Evolutionary conservation across 2,888 invertebrate species (phyloP).

Genomic region (Pandemis corylana): DNA sequence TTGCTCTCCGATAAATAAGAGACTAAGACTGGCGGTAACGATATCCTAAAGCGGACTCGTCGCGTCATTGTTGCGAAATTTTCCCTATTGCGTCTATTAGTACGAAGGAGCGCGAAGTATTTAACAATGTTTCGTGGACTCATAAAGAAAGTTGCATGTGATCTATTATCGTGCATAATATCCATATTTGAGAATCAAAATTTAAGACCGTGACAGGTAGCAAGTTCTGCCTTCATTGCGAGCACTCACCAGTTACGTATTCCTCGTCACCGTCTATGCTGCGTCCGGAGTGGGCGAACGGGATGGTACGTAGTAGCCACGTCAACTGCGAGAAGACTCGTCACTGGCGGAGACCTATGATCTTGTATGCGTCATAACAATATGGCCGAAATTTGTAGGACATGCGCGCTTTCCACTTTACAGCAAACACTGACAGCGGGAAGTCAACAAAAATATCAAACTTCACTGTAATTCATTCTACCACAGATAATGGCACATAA

Average conservation of each 20-base stretch:
- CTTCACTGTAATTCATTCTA: slow-evolving; percentile 11
- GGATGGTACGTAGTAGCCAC: slow-evolving; percentile 97
- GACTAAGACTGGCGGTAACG: slow-evolving; percentile 56
- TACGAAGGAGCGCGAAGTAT: slow-evolving; percentile 65
- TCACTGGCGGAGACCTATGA: slow-evolving; percentile 91
- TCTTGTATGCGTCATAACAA: slow-evolving; percentile 91
- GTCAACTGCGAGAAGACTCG: slow-evolving; percentile 95
- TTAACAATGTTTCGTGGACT: slow-evolving; percentile 54
- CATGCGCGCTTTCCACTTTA: slow-evolving; percentile 65
- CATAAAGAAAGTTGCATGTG: slow-evolving; percentile 57
- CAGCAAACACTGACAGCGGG: slow-evolving; percentile 39
- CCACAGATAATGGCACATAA: slow-evolving; percentile 8
- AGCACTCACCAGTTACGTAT: slow-evolving; percentile 97
- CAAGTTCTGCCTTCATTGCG: slow-evolving; percentile 82
- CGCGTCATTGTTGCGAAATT: slow-evolving; percentile 74
- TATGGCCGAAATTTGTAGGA: slow-evolving; percentile 86
- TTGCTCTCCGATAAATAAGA: slow-evolving; percentile 55
- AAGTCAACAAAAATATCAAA: slow-evolving; percentile 30
- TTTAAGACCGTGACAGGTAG: slow-evolving; percentile 82
- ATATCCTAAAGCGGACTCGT: slow-evolving; percentile 74
- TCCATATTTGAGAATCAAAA: slow-evolving; percentile 77
- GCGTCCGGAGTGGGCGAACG: slow-evolving; percentile 97
- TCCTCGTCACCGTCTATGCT: slow-evolving; percentile 97
- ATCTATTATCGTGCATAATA: slow-evolving; percentile 63
- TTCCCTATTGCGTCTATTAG: slow-evolving; percentile 77